phyloP scores from a whole-genome alignment of 2,888 invertebrate genomes.

The Muschampia plurimacula region DNA sequence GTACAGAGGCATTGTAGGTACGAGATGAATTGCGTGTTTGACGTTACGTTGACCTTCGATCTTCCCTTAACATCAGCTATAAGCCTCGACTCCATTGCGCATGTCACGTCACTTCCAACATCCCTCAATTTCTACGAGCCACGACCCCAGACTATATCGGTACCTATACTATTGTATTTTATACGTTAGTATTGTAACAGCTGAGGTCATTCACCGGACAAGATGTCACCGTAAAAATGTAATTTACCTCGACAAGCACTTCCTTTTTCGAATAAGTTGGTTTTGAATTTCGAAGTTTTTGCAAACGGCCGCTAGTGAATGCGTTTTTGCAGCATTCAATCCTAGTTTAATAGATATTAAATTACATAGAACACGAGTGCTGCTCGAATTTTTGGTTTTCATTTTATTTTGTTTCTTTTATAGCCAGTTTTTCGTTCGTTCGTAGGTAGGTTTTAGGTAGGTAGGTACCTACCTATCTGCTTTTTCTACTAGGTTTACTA shows the following conservation, averaged over 20 bases:
- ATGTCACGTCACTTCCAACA: constrained; percentile 59
- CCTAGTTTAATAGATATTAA: neutral
- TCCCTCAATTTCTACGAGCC: constrained; percentile 37
- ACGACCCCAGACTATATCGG: neutral
- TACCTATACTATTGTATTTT: constrained; percentile 7
- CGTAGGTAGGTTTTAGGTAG: too few relatives aligned
- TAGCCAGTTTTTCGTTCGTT: too few relatives aligned
- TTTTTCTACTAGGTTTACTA: too few relatives aligned
- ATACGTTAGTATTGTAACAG: constrained; percentile 34
- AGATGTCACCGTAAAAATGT: constrained; percentile 42
- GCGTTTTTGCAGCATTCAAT: constrained; percentile 19
- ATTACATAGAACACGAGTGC: neutral
- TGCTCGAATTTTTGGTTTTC: neutral
- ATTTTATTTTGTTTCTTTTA: neutral
- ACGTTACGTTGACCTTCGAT: constrained; percentile 22
- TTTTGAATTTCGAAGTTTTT: constrained; percentile 24
- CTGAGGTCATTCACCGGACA: constrained; percentile 55
- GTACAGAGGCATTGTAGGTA: neutral
- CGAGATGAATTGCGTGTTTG: neutral
- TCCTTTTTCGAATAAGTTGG: neutral
- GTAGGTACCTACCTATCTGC: too few relatives aligned
- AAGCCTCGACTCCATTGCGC: constrained; percentile 63
- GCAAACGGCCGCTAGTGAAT: neutral
- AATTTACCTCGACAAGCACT: constrained; percentile 14
- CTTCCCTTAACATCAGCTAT: constrained; percentile 29